phyloP scores from a whole-genome alignment of 2,113 vertebrate species.

The Rhea americana region DNA sequence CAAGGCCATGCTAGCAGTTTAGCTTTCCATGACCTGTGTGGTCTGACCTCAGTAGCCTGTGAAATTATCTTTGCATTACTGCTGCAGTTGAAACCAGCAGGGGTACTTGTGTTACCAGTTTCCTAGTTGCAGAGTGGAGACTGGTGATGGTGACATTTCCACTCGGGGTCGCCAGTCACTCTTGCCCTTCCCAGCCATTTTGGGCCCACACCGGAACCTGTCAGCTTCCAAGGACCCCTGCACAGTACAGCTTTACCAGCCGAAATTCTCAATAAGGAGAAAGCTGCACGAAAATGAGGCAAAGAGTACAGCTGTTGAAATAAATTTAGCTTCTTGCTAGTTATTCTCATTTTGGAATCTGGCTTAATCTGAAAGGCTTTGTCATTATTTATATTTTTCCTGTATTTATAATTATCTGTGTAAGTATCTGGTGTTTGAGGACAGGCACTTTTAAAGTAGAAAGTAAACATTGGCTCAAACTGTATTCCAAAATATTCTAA shows the following conservation, averaged over 20 bases:
- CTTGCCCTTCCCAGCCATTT: neutral
- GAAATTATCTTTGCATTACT: neutral
- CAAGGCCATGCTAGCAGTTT: neutral
- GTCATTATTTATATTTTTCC: conserved; percentile 42
- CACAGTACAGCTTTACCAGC: neutral
- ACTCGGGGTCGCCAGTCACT: neutral
- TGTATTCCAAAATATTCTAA: neutral
- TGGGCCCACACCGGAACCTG: neutral
- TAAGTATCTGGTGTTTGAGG: conserved; percentile 41
- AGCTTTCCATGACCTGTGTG: neutral
- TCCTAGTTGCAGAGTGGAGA: neutral
- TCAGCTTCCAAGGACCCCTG: neutral
- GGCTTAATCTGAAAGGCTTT: conserved; percentile 26
- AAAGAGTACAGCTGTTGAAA: neutral
- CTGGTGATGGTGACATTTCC: neutral
- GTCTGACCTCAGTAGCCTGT: neutral
- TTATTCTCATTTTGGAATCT: neutral
- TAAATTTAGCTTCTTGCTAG: neutral
- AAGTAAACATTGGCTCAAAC: conserved; percentile 44
- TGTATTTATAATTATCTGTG: conserved; percentile 39
- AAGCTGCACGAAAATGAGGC: neutral
- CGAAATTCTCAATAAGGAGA: rapidly evolving
- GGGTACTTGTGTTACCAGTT: neutral
- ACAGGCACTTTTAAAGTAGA: conserved; percentile 37
- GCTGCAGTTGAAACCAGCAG: neutral